phyloP scores from a whole-genome alignment of 1,140 invertebrate genomes.

The Lanistes nyassanus region DNA sequence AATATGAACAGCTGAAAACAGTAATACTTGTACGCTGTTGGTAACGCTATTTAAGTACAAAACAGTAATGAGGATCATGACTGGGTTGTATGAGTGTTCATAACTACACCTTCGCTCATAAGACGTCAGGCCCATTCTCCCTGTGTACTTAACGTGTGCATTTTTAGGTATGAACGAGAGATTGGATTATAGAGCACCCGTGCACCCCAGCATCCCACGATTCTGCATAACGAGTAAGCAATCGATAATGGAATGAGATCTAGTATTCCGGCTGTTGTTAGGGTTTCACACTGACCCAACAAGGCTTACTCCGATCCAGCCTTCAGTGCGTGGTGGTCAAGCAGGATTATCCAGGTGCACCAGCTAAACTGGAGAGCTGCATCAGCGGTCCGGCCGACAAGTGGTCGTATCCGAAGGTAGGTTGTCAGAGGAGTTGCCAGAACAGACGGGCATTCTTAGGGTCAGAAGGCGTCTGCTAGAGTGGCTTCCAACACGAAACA shows the following conservation, averaged over 20 bases:
- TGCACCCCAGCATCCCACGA: no score
- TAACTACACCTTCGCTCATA: no score
- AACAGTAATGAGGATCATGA: neutral
- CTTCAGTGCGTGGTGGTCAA: slow-evolving; percentile 44
- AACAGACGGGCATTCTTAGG: no score
- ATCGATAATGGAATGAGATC: neutral
- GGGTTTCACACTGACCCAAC: slow-evolving; percentile 36
- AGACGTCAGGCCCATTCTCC: neutral
- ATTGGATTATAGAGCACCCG: no score
- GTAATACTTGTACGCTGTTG: no score
- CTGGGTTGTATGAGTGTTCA: no score
- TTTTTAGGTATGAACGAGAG: neutral
- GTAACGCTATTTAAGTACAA: neutral
- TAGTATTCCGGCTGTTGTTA: slow-evolving; percentile 12
- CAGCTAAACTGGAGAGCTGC: slow-evolving; percentile 33
- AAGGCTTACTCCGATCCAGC: slow-evolving; percentile 32
- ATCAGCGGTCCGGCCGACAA: slow-evolving; percentile 32
- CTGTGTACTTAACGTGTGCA: neutral
- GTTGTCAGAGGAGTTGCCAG: neutral
- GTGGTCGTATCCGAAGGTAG: slow-evolving; percentile 41
- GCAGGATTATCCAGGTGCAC: slow-evolving; percentile 10
- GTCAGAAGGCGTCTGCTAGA: no score
- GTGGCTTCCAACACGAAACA: no score
- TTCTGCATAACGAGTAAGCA: neutral
- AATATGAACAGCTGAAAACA: no score